phyloP scores from a whole-genome alignment of 1,140 invertebrate genomes.

The Andricus grossulariae region DNA sequence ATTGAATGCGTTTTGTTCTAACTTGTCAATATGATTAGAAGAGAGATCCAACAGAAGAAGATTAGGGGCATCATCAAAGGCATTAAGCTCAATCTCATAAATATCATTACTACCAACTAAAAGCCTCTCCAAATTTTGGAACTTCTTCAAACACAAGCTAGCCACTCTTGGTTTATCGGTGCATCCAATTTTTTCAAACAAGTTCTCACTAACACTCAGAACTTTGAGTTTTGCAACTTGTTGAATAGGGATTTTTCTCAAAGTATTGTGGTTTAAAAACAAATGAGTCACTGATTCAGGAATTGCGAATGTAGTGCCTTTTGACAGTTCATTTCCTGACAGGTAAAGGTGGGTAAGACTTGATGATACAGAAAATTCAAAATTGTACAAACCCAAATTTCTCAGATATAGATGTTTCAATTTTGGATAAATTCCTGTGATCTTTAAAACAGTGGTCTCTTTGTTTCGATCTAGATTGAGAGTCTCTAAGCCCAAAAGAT shows the following conservation, averaged over 20 bases:
- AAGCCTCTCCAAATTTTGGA: constrained; percentile 35
- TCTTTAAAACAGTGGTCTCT: background rate
- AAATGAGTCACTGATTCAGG: background rate
- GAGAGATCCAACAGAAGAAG: constrained; percentile 36
- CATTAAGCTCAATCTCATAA: constrained; percentile 7
- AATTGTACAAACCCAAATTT: constrained; percentile 15
- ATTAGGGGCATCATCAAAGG: constrained; percentile 28
- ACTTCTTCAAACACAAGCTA: constrained; percentile 23
- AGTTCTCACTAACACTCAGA: background rate
- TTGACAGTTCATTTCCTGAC: constrained; percentile 33
- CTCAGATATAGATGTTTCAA: constrained; percentile 35
- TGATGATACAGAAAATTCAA: background rate
- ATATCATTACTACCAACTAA: constrained; percentile 21
- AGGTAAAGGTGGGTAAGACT: constrained; percentile 33
- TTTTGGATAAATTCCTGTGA: constrained; percentile 11
- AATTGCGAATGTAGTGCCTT: background rate
- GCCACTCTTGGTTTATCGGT: background rate
- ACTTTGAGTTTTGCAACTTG: background rate
- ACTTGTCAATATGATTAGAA: constrained; percentile 5
- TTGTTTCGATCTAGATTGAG: background rate
- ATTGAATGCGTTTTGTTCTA: background rate
- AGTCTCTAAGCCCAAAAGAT: background rate
- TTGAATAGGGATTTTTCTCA: background rate
- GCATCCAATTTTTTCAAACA: constrained; percentile 12
- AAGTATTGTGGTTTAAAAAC: background rate